Base-by-base conservation (phyloP, 1,140 invertebrate species). In the Cotesia chilonis region DNA sequence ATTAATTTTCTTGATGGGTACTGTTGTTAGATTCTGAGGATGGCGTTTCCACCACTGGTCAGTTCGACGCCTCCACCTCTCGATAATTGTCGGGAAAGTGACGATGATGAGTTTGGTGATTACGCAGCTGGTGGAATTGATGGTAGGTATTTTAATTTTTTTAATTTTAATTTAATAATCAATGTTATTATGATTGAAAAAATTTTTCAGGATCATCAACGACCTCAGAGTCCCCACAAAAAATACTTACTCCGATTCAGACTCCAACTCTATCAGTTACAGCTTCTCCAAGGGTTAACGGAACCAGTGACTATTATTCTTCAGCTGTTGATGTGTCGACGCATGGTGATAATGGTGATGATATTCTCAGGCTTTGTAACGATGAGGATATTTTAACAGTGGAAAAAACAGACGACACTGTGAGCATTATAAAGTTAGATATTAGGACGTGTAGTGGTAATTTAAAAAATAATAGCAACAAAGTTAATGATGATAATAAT, bases 11-110 rank as follows among this genome's bases (percentile, higher is more conserved):
- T 17, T 17, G 17, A 17, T 17, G 17, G 17, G 17, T 17, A 17
- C 17, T 17, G 17, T 17, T 59, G 6, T 9, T 17, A 59, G 17
- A 17, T 9, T 59, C 0, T 28, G 17, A 59, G 9, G 9, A 87
- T 87, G 85, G 84, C 84, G 63, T 84, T 91, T 77, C 90, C 90
- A 77, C 90, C 90, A 51, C 81, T 91, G 71, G 86, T 92, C 59
- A 90, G 90, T 76, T 90, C 88, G 71, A 90, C 90, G 35, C 90
- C 90, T 73, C 90, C 90, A 64, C 90, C 90, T 36, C 87, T 91
- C 52, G 89, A 88, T 74, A 84, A 89, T 78, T 85, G 85, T 74
- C 85, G 86, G 36, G 89, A 90, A 72, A 88, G 89, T 3, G 90
- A 91, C 66, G 90, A 90, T 61, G 90, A 91, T 80, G 89, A 90